Base-by-base conservation (phyloP, 2,888 invertebrate genomes). In the Stratiomys singularior region DNA sequence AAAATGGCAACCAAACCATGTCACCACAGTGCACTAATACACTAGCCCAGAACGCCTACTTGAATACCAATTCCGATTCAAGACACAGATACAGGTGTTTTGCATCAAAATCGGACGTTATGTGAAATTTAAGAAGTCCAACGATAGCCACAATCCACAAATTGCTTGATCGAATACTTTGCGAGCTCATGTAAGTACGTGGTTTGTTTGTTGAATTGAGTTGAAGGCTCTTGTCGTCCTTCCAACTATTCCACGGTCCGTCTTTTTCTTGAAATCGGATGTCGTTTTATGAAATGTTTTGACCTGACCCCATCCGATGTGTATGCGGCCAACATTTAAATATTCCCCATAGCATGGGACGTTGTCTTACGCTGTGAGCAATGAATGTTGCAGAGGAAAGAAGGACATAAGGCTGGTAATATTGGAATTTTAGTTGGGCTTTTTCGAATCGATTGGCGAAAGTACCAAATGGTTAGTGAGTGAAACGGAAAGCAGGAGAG, bases 121-220 rank as follows among this genome's bases (percentile, higher is more conserved):
- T 74, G 58, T 74, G 74, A 37, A 74, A 74, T 60, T 60, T 74
- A 74, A 74, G 60, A 60, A 74, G 74, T 60, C 74, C 52, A 58
- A 27, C 74, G 74, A 74, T 58, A 52, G 74, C 74, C 74, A 74
- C 58, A 58, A 44, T 52, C 60, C 60, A 74, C 74, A 74, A 74
- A 74, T 74, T 74, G 74, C 74, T 60, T 74, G 74, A 74, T 74
- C 74, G 52, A 74, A 74, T 30, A 60, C 74, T 58, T 60, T 25
- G 58, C 37, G 21, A 47, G 37, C 58, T 74, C 60, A 25, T 60
- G 74, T 72, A 52, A 18, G 52, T 3, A 74, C 74, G 74, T 74
- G 74, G 60, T 74, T 30, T 74, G 74, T 37, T 74, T 74, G 37
- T 37, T 15, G 44, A 60, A 58, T 58, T 5, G 60, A 37, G 58